Evolutionary conservation across 2,113 vertebrate genomes (phyloP).

Genomic region (Syngnathus scovelli): DNA sequence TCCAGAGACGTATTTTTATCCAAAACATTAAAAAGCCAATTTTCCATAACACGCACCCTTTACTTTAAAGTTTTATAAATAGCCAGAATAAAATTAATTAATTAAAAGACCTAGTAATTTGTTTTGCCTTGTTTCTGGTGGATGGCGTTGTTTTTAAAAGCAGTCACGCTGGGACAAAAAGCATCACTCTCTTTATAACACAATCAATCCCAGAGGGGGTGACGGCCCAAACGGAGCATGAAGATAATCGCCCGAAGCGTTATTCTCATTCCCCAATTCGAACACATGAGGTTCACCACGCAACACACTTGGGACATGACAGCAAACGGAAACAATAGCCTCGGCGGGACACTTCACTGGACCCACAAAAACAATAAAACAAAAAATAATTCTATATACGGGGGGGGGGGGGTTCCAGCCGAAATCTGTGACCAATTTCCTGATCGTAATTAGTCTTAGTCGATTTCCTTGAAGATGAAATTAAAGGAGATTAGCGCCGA

Average conservation of each 20-base stretch:
- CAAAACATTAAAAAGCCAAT: neutral
- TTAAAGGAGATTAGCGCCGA: slow-evolving; percentile 63
- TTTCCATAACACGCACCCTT: neutral
- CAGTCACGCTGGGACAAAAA: slow-evolving; percentile 43
- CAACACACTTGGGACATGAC: neutral
- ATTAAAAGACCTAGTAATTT: neutral
- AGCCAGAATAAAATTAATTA: neutral
- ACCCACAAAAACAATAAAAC: slow-evolving; percentile 22
- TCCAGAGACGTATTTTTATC: neutral
- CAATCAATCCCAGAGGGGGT: slow-evolving; percentile 48
- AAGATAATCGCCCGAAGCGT: slow-evolving; percentile 63
- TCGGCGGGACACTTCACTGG: neutral
- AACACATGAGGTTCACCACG: neutral
- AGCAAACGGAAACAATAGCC: neutral
- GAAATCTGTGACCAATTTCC: slow-evolving; percentile 57
- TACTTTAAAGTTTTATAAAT: neutral
- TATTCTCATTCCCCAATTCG: slow-evolving; percentile 11
- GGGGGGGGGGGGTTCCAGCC: slow-evolving; percentile 34
- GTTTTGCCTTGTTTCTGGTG: slow-evolving; percentile 8
- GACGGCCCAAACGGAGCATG: slow-evolving; percentile 55
- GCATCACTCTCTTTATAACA: slow-evolving; percentile 49
- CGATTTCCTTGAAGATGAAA: slow-evolving; percentile 69
- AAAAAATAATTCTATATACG: slow-evolving; percentile 9
- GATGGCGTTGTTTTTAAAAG: slow-evolving; percentile 12
- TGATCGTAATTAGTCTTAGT: slow-evolving; percentile 55